These are phyloP conservation scores for Triplophysa yarkandensis DNA, from an alignment of 2,797 vertebrate species.

Conservation along the genomic window DNA sequence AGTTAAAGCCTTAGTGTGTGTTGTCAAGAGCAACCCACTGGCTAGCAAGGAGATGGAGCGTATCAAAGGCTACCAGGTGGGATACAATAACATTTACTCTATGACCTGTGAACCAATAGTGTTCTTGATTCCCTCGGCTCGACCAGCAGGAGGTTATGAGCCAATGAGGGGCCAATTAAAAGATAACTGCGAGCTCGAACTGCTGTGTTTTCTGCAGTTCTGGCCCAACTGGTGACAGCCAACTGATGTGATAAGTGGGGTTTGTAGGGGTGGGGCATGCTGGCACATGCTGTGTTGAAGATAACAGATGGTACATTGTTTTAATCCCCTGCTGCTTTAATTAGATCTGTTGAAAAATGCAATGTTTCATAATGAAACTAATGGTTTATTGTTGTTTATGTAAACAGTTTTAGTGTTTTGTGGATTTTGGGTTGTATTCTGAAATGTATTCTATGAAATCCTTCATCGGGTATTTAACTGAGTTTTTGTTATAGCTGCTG, in stretches of 20 bases:
- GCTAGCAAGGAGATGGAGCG: slow-evolving; percentile 99
- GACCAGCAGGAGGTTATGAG: slow-evolving; percentile 10
- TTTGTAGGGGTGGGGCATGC: slow-evolving; percentile 14
- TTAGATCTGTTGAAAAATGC: slow-evolving; percentile 10
- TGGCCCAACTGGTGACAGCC: slow-evolving; percentile 11
- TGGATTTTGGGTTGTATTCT: neutral
- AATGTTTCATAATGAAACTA: slow-evolving; percentile 11
- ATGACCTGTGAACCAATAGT: slow-evolving; percentile 14
- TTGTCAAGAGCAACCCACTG: slow-evolving; percentile 95
- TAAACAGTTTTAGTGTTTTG: slow-evolving; percentile 3
- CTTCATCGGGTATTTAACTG: too few relatives aligned
- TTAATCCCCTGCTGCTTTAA: slow-evolving; percentile 18
- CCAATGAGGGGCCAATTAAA: slow-evolving; percentile 33
- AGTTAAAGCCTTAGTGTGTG: slow-evolving; percentile 96
- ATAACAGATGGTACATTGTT: slow-evolving; percentile 37
- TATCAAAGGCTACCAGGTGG: slow-evolving; percentile 96
- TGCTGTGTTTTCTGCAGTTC: neutral
- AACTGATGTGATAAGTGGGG: slow-evolving; percentile 23
- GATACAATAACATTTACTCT: slow-evolving; percentile 28
- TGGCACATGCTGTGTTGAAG: slow-evolving; percentile 24
- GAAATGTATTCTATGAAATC: neutral
- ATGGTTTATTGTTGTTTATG: slow-evolving; percentile 31
- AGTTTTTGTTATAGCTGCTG: slow-evolving; percentile 77
- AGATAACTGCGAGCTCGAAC: slow-evolving; percentile 8
- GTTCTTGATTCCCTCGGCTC: neutral